These are phyloP conservation scores for Anguilla anguilla DNA, from an alignment of 2,797 vertebrate species.

Conservation along the genomic window DNA sequence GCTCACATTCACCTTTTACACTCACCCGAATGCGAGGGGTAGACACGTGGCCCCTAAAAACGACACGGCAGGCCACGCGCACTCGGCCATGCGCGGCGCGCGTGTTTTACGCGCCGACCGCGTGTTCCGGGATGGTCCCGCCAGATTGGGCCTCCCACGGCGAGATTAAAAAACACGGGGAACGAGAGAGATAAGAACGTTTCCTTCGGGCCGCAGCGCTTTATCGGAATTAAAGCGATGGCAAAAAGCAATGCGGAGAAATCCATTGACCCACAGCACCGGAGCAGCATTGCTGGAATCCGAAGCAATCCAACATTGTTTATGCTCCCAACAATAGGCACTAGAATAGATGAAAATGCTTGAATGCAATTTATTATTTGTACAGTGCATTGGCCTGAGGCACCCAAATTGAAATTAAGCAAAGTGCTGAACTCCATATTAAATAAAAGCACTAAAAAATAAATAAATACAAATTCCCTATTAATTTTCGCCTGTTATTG, in stretches of 20 bases:
- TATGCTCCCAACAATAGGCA: constrained; percentile 50
- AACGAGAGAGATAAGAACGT: constrained; percentile 37
- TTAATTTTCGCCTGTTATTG: constrained; percentile 22
- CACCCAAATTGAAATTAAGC: constrained; percentile 37
- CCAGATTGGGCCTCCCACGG: background rate
- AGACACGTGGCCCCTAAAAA: background rate
- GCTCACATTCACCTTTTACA: too few species aligned
- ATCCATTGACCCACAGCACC: constrained; percentile 33
- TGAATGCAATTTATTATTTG: constrained; percentile 46
- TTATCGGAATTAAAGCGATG: constrained; percentile 36
- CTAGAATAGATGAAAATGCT: constrained; percentile 45
- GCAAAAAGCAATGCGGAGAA: constrained; percentile 37
- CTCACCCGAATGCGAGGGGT: too few species aligned
- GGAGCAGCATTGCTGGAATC: constrained; percentile 34
- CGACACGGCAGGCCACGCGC: background rate
- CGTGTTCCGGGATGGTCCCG: background rate
- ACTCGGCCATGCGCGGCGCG: background rate
- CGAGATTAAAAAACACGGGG: constrained; percentile 27
- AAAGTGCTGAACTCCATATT: constrained; percentile 30
- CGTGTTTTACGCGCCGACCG: background rate
- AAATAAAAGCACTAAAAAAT: background rate
- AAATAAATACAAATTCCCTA: background rate
- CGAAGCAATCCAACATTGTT: constrained; percentile 42
- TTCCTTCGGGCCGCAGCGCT: constrained; percentile 34
- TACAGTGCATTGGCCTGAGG: constrained; percentile 31